These are phyloP conservation scores for Sylvilagus bachmani DNA, from an alignment of 2,113 vertebrate genomes.

Conservation along the genomic window DNA sequence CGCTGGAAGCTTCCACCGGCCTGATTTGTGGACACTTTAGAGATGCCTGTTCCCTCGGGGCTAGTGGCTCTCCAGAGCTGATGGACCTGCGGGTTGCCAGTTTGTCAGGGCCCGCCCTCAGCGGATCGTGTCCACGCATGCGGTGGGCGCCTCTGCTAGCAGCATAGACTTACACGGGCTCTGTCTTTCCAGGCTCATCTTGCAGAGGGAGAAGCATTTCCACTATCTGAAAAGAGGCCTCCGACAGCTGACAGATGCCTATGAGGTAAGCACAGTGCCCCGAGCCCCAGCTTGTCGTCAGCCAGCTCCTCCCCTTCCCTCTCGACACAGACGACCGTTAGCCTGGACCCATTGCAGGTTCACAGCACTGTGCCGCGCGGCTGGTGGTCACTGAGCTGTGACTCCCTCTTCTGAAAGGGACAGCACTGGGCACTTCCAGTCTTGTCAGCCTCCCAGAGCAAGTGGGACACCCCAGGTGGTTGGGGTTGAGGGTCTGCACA, in stretches of 20 bases:
- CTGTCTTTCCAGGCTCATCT: slow-evolving; percentile 89
- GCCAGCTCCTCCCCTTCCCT: not conserved
- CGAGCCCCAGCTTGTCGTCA: not conserved
- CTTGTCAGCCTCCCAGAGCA: not conserved
- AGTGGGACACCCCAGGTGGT: not conserved
- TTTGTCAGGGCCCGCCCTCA: not conserved
- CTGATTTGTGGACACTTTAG: not conserved
- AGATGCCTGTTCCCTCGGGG: not conserved
- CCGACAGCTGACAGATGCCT: slow-evolving; percentile 95
- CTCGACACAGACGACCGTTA: not conserved
- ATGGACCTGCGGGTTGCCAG: not conserved
- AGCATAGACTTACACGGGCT: not conserved
- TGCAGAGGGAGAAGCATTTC: slow-evolving; percentile 96
- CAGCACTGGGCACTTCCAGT: not conserved
- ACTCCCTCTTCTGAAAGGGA: not conserved
- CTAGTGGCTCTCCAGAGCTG: not conserved
- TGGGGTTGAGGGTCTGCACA: not conserved
- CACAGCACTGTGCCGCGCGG: accelerated
- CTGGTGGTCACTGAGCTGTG: not conserved
- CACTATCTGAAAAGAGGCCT: slow-evolving; percentile 98
- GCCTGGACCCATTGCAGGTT: not conserved
- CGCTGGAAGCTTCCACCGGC: not conserved
- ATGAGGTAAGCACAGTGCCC: slow-evolving; percentile 91
- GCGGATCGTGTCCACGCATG: not conserved
- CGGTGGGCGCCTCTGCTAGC: not conserved